Base-by-base conservation (phyloP, 2,113 vertebrate genomes). In the Chamaea fasciata region DNA sequence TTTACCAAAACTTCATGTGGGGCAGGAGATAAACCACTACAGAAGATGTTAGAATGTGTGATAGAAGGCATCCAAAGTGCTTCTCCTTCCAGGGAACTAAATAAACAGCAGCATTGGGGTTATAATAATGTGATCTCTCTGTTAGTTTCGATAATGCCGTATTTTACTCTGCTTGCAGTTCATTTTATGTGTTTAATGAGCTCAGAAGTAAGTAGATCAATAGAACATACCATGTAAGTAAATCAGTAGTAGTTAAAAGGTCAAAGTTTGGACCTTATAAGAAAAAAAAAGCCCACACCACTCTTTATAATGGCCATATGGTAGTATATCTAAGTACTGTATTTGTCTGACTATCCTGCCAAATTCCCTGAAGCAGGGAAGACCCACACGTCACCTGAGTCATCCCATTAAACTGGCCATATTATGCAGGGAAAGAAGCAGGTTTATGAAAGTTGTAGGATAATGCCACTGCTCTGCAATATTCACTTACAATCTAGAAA, bases 101-200 rank as follows among this genome's bases (percentile, higher is more conserved):
- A 89, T 44, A 76, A 87, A 67, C 16, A 71, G 27, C 5, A 6
- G 19, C 67, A 63, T 37, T 42, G 8, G 8, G 18, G 41, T 70
- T 71, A 53, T 55, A 81, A 88, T 62, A 83, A 33, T 33, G 30
- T 46, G n/a, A 86, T 85, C 20, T 64, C 44, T 89, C 64, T 81
- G 19, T 87, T 93, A 59, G 30, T 76, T 92, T 95, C 42, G 3
- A 37, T 68, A 75, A 70, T 57, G 53, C 53, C 57, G 16, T 69
- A 80, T 65, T 90, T 94, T 78, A 75, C 50, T 84, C 20, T 56
- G 13, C 59, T 87, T 77, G 52, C 76, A 91, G 85, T 41, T 87
- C 21, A 12, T 84, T 95, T 93, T 83, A 68, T 76, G 47, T 52
- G 50, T 71, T 97, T 92, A 91, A 95, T 96, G 90, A 96, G 55